phyloP scores from a whole-genome alignment of 2,888 invertebrate genomes.

The Gari tellinella region DNA sequence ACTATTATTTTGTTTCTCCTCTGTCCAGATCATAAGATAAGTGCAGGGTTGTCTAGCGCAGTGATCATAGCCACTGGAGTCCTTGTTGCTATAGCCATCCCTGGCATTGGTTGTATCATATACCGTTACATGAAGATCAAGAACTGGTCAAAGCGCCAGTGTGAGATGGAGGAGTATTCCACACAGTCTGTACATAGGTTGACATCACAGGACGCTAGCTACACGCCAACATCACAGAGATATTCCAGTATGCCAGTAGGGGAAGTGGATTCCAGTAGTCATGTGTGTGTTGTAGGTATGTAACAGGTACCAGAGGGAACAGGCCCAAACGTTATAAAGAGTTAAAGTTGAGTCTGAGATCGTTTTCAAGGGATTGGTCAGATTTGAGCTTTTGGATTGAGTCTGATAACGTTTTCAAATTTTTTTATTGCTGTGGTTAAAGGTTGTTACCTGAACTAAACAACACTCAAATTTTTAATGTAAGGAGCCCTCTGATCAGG shows the following conservation, averaged over 20 bases:
- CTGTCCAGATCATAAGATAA: conserved; percentile 30
- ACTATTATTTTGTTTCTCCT: not conserved
- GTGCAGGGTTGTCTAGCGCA: conserved; percentile 38
- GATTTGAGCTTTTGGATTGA: no score
- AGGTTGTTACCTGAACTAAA: no score
- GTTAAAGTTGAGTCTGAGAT: no score
- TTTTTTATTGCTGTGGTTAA: no score
- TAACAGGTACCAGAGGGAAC: no score
- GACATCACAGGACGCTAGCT: conserved; percentile 9
- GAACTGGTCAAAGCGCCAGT: conserved; percentile 47
- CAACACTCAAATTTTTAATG: no score
- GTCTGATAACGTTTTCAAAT: no score
- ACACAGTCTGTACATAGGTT: conserved; percentile 19
- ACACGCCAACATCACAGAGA: conserved; percentile 27
- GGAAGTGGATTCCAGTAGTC: conserved; percentile 24
- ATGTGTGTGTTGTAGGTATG: conserved; percentile 55
- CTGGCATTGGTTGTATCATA: conserved; percentile 39
- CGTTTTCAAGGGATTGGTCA: no score
- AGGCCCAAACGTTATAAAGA: no score
- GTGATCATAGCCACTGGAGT: conserved; percentile 57
- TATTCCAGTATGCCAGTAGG: conserved; percentile 49
- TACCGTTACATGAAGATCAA: conserved; percentile 46
- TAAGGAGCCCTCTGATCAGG: no score
- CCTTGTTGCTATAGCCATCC: conserved; percentile 37
- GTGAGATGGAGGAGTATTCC: conserved; percentile 27